Evolutionary conservation across 2,797 vertebrate genomes (phyloP), one percentile per base, ranked within the genome.

Genomic region (Mareca penelope): DNA sequence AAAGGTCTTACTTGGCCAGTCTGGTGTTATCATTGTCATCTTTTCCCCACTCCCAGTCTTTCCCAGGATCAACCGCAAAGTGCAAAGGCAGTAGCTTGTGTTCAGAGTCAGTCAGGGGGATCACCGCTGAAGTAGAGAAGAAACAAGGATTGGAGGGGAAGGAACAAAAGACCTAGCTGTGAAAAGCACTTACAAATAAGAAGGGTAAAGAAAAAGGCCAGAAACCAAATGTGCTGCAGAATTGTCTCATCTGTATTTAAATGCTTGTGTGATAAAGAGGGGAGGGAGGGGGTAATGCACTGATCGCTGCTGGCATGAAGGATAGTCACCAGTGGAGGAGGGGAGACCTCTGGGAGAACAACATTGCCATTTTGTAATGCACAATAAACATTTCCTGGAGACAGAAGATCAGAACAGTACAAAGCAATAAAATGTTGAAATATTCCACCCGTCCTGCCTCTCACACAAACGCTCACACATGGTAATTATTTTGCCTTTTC

Each of bases 21-120:
- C 98, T 99, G 97, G 98, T 97, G 88, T 99, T 99, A 97, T 99
- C 99, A 40, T 98, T 98, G 98, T 99, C 99, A 37, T 99, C 99
- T 96, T 99, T 99, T 70, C 98, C 99, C 99, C 99, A 99, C 67
- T 99, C 99, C 99, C 99, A 99, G 98, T 99, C 99, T 90, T 98
- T 98, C 90, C 99, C 99, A 33, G 99, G 99, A 97, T 99, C 99
- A 92, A 99, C 99, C 0, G 99, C 99, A 88, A 99, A 99, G 98
- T 99, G 99, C 97, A 99, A 98, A 55, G 99, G 98, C 97, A 99
- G 98, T 97, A 99, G 98, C 98, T 99, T 99, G 98, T 99, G 99
- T 98, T 99, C 99, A 3, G 99, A 99, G 97, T 99, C 99, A 2
- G 99, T 99, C 97, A 99, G 98, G 67, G 99, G 99, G 97, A 99